phyloP scores from a whole-genome alignment of 2,113 vertebrate species.

The Passerina amoena region DNA sequence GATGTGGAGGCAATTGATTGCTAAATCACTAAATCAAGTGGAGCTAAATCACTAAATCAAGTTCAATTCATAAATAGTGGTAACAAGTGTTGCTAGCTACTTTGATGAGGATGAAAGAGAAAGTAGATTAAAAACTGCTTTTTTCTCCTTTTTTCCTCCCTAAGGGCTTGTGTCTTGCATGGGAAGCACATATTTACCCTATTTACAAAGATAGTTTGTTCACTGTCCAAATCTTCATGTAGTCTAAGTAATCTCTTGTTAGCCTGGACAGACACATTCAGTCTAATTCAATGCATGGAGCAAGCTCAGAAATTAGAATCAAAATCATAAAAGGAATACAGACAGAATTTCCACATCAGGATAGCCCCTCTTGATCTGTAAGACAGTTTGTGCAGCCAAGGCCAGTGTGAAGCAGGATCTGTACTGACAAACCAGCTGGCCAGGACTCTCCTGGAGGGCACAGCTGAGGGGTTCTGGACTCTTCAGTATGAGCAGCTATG shows the following conservation, averaged over 20 bases:
- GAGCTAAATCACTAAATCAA: background rate
- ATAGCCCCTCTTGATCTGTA: background rate
- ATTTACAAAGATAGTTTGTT: background rate
- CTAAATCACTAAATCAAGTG: background rate
- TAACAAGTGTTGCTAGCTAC: background rate
- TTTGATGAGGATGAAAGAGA: background rate
- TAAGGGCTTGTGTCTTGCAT: background rate
- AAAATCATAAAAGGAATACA: background rate
- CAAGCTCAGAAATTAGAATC: background rate
- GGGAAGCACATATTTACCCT: background rate
- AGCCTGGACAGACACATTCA: background rate
- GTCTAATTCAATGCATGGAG: background rate
- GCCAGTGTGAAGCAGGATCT: background rate
- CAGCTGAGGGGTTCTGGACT: background rate
- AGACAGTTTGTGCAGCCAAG: background rate
- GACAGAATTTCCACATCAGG: background rate
- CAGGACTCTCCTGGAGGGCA: background rate
- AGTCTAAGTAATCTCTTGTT: background rate
- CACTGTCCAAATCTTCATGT: background rate
- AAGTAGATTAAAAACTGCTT: background rate
- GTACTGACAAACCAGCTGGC: background rate
- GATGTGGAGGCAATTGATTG: background rate
- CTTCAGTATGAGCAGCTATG: background rate
- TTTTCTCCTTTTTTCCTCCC: too few species aligned
- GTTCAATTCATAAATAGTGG: background rate